Evolutionary conservation across 2,888 invertebrate species (phyloP).

Genomic region (Ganaspis brasiliensis): DNA sequence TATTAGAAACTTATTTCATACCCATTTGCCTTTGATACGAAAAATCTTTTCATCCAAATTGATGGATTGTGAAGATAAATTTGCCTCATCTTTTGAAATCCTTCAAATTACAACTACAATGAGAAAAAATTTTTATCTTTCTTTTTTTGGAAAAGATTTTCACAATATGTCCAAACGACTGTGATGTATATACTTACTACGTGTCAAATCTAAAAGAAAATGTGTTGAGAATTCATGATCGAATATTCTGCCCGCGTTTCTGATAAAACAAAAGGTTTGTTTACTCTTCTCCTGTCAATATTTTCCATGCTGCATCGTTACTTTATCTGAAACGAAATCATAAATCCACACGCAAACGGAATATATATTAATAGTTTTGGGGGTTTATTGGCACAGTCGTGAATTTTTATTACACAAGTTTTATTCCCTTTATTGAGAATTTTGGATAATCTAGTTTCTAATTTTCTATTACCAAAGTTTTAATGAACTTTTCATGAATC

Average conservation of each 20-base stretch:
- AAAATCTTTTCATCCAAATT: too few species aligned
- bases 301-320: slow-evolving; percentile 25
- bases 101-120: too few species aligned
- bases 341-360: slow-evolving; percentile 2
- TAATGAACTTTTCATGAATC: too few species aligned
- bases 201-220: slow-evolving; percentile 4
- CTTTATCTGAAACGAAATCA: not conserved
- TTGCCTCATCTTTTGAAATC: too few species aligned
- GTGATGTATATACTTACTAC: not conserved
- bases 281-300: slow-evolving; percentile 12
- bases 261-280: slow-evolving; percentile 40
- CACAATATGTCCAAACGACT: not conserved
- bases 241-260: slow-evolving; percentile 33
- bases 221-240: not conserved
- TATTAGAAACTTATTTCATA: too few species aligned
- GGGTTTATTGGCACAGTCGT: not conserved
- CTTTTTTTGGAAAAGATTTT: not conserved
- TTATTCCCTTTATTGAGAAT: not conserved
- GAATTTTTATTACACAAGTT: not conserved
- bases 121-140: not conserved
- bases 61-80: too few species aligned
- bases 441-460: too few species aligned
- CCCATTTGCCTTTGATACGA: too few species aligned
- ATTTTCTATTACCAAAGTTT: too few species aligned
- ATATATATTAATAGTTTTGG: slow-evolving; percentile 11